Conservation (phyloP, 2,113 vertebrate species). For the Seriola aureovittata region DNA sequence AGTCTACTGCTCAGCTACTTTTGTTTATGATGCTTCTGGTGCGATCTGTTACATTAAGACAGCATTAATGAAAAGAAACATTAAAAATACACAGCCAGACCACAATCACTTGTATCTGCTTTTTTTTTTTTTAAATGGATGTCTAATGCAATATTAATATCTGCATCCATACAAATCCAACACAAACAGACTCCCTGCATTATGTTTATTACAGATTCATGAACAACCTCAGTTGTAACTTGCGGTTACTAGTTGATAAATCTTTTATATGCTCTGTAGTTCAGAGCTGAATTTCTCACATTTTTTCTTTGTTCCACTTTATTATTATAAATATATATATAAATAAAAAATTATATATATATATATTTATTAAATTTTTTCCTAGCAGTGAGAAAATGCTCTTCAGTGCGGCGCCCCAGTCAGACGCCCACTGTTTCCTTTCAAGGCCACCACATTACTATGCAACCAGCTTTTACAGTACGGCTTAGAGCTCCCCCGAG, state of each 20-base stretch:
- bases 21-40: slow-evolving; percentile 42
- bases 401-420: slow-evolving; percentile 7
- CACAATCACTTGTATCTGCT: slow-evolving; percentile 19
- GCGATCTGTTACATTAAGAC: slow-evolving; percentile 23
- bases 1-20: slow-evolving; percentile 33
- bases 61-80: slow-evolving; percentile 48
- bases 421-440: slow-evolving; percentile 49
- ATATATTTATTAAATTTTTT: neutral
- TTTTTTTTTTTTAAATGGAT: neutral
- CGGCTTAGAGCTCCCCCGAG: slow-evolving; percentile 53
- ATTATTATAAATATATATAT: neutral
- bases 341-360: neutral
- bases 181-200: slow-evolving; percentile 24
- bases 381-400: neutral
- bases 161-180: slow-evolving; percentile 9
- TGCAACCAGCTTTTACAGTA: slow-evolving; percentile 73
- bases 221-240: slow-evolving; percentile 24
- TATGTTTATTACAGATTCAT: slow-evolving; percentile 51
- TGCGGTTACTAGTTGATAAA: slow-evolving; percentile 1
- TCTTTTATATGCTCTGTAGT: slow-evolving; percentile 29
- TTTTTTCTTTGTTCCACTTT: slow-evolving; percentile 2
- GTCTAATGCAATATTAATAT: slow-evolving; percentile 36
- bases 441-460: slow-evolving; percentile 63
- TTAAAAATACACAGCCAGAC: slow-evolving; percentile 21
- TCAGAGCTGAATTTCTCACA: slow-evolving; percentile 36